These are phyloP conservation scores for Heliothis peltigera DNA, from an alignment of 2,888 invertebrate genomes.

Conservation along the genomic window DNA sequence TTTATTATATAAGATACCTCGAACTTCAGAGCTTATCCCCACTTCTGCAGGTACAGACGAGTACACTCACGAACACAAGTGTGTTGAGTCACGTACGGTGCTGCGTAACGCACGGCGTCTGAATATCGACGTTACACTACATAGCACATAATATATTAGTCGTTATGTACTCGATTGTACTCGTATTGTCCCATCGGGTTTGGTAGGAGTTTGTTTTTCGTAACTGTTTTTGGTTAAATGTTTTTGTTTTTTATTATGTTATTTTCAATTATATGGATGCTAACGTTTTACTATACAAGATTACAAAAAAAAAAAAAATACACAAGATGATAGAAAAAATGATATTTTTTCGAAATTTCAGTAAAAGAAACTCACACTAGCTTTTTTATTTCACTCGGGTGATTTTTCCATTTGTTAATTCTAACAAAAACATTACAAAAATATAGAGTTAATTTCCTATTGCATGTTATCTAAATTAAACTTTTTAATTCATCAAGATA, in stretches of 20 bases:
- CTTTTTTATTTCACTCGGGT: too few relatives aligned
- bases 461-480: too few relatives aligned
- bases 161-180: constrained; percentile 33
- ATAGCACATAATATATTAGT: constrained; percentile 48
- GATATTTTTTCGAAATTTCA: too few relatives aligned
- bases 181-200: constrained; percentile 19
- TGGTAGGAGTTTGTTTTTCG: constrained; percentile 38
- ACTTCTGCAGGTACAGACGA: constrained; percentile 18
- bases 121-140: constrained; percentile 47
- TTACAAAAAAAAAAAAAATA: too few relatives aligned
- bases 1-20: not conserved
- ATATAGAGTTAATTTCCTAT: too few relatives aligned
- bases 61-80: constrained; percentile 54
- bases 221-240: constrained; percentile 35
- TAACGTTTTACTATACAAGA: not conserved
- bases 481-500: not conserved
- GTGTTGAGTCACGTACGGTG: constrained; percentile 59
- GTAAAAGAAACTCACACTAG: too few relatives aligned
- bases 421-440: too few relatives aligned
- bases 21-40: not conserved
- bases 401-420: too few relatives aligned
- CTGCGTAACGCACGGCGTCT: constrained; percentile 54
- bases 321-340: too few relatives aligned
- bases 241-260: constrained; percentile 44
- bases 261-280: not conserved